Evolutionary conservation across 2,797 vertebrate species (phyloP).

Genomic region (Scolopax bukidnonensis): DNA sequence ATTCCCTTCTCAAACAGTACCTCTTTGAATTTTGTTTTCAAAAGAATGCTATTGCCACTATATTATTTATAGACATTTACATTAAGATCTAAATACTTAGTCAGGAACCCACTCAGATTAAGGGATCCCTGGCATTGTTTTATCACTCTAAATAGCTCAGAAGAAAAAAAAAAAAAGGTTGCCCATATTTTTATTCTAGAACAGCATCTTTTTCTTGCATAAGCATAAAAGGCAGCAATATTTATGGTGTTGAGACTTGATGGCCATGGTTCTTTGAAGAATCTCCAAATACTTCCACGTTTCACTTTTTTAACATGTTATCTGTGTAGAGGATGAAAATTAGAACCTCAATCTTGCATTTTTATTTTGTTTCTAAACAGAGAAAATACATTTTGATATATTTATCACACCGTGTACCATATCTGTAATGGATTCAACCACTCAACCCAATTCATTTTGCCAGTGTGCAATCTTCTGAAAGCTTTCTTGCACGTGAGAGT

Average conservation of each 20-base stretch:
- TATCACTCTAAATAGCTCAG: background rate
- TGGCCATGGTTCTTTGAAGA: background rate
- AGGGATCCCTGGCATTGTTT: background rate
- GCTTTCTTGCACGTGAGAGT: background rate
- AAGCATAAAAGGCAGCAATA: background rate
- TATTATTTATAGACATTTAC: slow-evolving; percentile 32
- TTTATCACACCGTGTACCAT: background rate
- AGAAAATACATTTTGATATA: background rate
- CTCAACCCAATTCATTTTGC: background rate
- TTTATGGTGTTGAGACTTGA: background rate
- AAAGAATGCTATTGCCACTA: background rate
- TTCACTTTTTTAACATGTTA: background rate
- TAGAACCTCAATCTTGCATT: background rate
- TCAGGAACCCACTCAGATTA: background rate
- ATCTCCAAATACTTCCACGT: background rate
- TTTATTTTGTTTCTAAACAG: background rate
- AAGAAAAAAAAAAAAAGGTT: background rate
- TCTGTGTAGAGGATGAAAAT: background rate
- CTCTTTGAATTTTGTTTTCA: slow-evolving; percentile 48
- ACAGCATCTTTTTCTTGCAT: background rate
- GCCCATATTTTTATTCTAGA: background rate
- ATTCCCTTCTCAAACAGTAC: slow-evolving; percentile 6
- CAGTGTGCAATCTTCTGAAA: background rate
- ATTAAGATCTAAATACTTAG: background rate
- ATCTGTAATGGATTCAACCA: background rate